Evolutionary conservation across 2,888 invertebrate species (phyloP).

Genomic region (Deilephila porcellus): DNA sequence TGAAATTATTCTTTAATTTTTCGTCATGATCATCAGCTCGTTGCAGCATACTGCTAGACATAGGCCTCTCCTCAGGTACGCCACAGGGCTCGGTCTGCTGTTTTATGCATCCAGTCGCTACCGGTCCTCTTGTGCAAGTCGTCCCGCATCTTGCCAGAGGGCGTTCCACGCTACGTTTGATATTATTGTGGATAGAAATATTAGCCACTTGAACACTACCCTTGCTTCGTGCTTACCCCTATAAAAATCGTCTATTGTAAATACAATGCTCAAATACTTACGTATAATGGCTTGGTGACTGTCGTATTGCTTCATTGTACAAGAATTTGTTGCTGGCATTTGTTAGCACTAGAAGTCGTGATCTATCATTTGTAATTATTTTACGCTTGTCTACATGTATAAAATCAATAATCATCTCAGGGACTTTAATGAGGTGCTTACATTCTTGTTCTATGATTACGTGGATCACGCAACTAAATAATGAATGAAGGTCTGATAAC

Average conservation of each 20-base stretch:
- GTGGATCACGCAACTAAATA: background rate
- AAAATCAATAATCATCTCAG: conserved; percentile 14
- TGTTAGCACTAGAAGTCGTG: conserved; percentile 19
- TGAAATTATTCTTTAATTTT: too few species aligned
- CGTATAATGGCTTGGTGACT: background rate
- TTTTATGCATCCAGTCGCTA: too few species aligned
- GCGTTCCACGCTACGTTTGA: too few species aligned
- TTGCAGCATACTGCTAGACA: too few species aligned
- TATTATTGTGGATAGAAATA: too few species aligned
- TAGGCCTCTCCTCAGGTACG: too few species aligned
- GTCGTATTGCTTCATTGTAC: conserved; percentile 9
- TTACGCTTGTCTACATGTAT: conserved; percentile 12
- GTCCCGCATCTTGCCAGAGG: too few species aligned
- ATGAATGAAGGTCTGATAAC: background rate
- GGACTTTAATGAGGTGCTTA: background rate
- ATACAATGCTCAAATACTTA: background rate
- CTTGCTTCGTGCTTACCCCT: background rate
- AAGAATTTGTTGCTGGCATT: conserved; percentile 6
- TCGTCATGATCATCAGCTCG: too few species aligned
- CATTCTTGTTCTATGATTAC: background rate
- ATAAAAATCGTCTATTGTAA: background rate
- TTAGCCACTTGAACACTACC: too few species aligned
- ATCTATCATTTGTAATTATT: conserved; percentile 18
- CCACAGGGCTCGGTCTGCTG: too few species aligned
- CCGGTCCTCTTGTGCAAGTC: too few species aligned